These are phyloP conservation scores for Metellina segmentata DNA, from an alignment of 2,888 invertebrate genomes.

Conservation along the genomic window DNA sequence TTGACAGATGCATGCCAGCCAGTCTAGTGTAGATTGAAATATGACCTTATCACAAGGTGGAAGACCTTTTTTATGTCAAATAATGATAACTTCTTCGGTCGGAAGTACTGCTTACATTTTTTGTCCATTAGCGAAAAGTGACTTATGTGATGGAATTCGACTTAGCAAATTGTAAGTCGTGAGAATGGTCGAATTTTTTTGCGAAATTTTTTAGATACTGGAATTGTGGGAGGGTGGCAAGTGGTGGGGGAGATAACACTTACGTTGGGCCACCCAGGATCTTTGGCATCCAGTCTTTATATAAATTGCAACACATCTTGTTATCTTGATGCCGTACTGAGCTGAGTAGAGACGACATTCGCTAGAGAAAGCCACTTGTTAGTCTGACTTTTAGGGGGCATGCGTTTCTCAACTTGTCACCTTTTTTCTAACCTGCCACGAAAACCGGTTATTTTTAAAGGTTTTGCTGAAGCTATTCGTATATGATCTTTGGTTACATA, in stretches of 20 bases:
- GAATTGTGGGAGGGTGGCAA: conserved; percentile 29
- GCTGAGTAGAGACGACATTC: conserved; percentile 31
- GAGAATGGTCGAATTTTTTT: conserved; percentile 10
- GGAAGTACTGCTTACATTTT: conserved; percentile 30
- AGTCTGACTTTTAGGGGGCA: conserved; percentile 51
- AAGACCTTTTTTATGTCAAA: conserved; percentile 53
- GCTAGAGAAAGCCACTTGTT: conserved; percentile 59
- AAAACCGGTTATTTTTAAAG: conserved; percentile 58
- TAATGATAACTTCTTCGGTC: conserved; percentile 41
- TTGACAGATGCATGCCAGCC: conserved; percentile 4
- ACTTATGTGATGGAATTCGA: conserved; percentile 30
- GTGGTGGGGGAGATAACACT: conserved; percentile 50
- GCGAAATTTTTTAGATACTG: conserved; percentile 21
- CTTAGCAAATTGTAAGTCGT: conserved; percentile 20
- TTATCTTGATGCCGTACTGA: conserved; percentile 67
- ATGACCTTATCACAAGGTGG: conserved; percentile 32
- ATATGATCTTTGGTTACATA: conserved; percentile 25
- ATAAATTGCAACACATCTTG: conserved; percentile 64
- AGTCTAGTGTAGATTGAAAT: conserved; percentile 25
- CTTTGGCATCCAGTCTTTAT: conserved; percentile 53
- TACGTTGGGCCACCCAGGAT: conserved; percentile 50
- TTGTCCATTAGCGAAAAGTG: conserved; percentile 29
- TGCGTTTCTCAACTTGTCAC: conserved; percentile 67
- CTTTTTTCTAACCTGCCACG: conserved; percentile 39
- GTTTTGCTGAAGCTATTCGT: conserved; percentile 1